phyloP scores from a whole-genome alignment of 2,113 vertebrate species.

The Cebidichthys violaceus region DNA sequence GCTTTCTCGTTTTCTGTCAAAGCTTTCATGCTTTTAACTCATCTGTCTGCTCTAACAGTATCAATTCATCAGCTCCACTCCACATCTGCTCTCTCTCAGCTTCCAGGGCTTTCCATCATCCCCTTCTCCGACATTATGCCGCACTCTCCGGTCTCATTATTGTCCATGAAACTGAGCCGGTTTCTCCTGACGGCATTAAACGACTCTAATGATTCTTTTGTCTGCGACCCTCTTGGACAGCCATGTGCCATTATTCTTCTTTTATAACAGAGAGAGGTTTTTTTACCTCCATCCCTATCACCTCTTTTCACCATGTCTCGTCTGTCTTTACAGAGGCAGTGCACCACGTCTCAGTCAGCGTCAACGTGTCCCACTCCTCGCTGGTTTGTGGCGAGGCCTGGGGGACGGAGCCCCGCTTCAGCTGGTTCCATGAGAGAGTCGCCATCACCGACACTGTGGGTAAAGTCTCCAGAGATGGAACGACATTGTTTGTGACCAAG shows the following conservation, averaged over 20 bases:
- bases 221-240: conserved; percentile 48
- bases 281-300: conserved; percentile 27
- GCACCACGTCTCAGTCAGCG: conserved; percentile 82
- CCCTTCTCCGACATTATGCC: conserved; percentile 48
- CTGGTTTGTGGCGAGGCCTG: conserved; percentile 83
- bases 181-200: conserved; percentile 70
- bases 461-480: conserved; percentile 73
- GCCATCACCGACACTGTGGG: conserved; percentile 70
- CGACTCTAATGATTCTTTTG: conserved; percentile 68
- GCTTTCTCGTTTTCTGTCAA: conserved; percentile 45
- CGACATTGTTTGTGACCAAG: conserved; percentile 65
- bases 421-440: conserved; percentile 78
- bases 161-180: conserved; percentile 60
- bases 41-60: conserved; percentile 52
- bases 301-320: not conserved
- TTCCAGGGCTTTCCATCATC: conserved; percentile 68
- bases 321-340: conserved; percentile 74
- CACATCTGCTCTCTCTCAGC: conserved; percentile 60
- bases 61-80: conserved; percentile 67
- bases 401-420: conserved; percentile 82
- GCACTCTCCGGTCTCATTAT: conserved; percentile 64
- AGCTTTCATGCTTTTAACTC: conserved; percentile 36
- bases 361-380: conserved; percentile 80
- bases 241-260: conserved; percentile 51
- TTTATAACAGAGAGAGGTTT: conserved; percentile 39